Conservation (phyloP, 2,797 vertebrate genomes). For the Phrynocephalus forsythii region DNA sequence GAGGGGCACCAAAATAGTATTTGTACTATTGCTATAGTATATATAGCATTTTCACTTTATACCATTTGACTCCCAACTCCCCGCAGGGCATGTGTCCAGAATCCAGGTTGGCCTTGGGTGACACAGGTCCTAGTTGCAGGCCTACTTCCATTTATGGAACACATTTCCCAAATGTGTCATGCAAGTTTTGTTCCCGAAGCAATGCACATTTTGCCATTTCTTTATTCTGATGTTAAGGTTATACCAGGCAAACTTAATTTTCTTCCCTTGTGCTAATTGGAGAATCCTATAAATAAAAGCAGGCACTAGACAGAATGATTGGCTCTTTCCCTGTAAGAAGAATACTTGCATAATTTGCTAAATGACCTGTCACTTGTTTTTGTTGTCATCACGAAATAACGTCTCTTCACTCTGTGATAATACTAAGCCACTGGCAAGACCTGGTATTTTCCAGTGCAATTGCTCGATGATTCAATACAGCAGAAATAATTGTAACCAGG, state of each 20-base stretch:
- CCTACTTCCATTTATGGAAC: neutral
- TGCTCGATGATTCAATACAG: conserved; percentile 11
- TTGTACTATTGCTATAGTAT: no score
- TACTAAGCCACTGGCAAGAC: conserved; percentile 25
- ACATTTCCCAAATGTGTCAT: neutral
- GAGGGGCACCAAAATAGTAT: no score
- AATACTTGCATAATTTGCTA: neutral
- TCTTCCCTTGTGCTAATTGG: neutral
- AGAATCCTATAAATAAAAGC: neutral
- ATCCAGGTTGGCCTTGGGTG: no score
- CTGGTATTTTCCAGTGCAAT: conserved; percentile 13
- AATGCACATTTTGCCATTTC: neutral
- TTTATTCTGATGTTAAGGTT: neutral
- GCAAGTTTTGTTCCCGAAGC: neutral
- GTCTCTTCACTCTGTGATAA: neutral
- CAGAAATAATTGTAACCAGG: conserved; percentile 30
- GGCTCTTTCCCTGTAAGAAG: conserved; percentile 11
- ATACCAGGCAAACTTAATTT: neutral
- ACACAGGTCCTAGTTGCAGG: no score
- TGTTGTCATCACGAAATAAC: neutral
- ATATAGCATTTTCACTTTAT: no score
- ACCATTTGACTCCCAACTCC: no score
- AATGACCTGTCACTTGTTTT: conserved; percentile 13
- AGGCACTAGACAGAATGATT: neutral
- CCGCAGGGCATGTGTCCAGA: no score